Evolutionary conservation across 2,113 vertebrate species (phyloP).

Genomic region (Passer domesticus): DNA sequence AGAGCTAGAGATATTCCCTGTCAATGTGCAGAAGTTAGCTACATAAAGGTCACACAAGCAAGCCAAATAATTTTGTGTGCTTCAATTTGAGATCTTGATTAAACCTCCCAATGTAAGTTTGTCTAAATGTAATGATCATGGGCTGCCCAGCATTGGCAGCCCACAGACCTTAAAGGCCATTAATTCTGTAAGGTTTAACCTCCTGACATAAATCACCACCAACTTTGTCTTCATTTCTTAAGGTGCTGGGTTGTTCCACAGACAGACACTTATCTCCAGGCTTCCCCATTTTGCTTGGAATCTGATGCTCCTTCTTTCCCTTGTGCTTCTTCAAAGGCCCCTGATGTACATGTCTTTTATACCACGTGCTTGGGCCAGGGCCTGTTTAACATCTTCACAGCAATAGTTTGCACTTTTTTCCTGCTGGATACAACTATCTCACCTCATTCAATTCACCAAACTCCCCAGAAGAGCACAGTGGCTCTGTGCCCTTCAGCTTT

Average conservation of each 20-base stretch:
- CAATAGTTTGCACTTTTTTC: not conserved
- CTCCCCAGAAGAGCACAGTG: rapidly evolving
- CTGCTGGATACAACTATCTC: not conserved
- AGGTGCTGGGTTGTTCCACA: not conserved
- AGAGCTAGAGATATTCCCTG: not conserved
- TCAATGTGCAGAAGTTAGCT: not conserved
- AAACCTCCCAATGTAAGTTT: not conserved
- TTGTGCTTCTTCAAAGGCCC: not conserved
- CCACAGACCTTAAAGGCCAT: not conserved
- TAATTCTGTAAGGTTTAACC: not conserved
- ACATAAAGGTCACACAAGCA: not conserved
- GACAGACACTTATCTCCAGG: not conserved
- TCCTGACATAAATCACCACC: not conserved
- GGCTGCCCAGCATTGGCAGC: not conserved
- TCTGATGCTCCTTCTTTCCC: not conserved
- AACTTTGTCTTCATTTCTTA: not conserved
- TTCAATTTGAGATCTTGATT: not conserved
- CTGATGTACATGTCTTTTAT: not conserved
- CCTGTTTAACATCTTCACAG: not conserved
- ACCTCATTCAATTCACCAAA: not conserved
- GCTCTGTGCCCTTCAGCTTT: not conserved
- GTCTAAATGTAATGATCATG: not conserved
- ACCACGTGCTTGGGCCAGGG: rapidly evolving
- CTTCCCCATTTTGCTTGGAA: not conserved
- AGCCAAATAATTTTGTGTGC: not conserved